A percentile compares a stretch with the other conserved stretches of the same genome.
Evolutionary conservation across 2,113 vertebrate genomes (phyloP).

Genomic region (Nanorana parkeri): DNA sequence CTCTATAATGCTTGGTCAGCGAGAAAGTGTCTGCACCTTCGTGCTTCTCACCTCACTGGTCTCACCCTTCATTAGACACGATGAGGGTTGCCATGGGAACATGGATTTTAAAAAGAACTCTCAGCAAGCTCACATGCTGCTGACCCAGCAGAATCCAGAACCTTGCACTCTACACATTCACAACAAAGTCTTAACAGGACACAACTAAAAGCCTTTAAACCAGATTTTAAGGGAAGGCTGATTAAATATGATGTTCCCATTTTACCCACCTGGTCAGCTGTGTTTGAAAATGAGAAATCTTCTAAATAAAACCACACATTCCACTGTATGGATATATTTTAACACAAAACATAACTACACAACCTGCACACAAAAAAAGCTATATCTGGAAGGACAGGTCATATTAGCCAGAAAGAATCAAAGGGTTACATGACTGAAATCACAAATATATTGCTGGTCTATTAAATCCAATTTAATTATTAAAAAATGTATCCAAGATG

Average conservation of each 20-base stretch:
- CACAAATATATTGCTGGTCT: too few species aligned
- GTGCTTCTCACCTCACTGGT: conserved; percentile 26
- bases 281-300: background rate
- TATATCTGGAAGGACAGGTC: too few species aligned
- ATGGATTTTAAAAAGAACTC: conserved; percentile 14
- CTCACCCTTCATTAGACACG: conserved; percentile 34
- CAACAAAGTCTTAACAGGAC: conserved; percentile 10
- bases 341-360: too few species aligned
- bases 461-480: too few species aligned
- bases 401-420: too few species aligned
- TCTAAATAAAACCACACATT: too few species aligned
- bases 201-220: conserved; percentile 1
- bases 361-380: too few species aligned
- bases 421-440: too few species aligned
- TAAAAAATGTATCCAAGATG: too few species aligned
- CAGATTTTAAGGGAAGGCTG: background rate
- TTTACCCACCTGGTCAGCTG: background rate
- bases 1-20: conserved; percentile 35
- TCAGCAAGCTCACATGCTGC: conserved; percentile 12
- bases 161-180: conserved; percentile 3
- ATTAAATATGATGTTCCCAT: background rate
- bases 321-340: too few species aligned
- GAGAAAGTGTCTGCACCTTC: conserved; percentile 14
- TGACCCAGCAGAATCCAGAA: conserved; percentile 38
- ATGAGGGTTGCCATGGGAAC: conserved; percentile 30